Evolutionary conservation across 2,888 invertebrate species (phyloP).

Genomic region (Tridacna gigas): DNA sequence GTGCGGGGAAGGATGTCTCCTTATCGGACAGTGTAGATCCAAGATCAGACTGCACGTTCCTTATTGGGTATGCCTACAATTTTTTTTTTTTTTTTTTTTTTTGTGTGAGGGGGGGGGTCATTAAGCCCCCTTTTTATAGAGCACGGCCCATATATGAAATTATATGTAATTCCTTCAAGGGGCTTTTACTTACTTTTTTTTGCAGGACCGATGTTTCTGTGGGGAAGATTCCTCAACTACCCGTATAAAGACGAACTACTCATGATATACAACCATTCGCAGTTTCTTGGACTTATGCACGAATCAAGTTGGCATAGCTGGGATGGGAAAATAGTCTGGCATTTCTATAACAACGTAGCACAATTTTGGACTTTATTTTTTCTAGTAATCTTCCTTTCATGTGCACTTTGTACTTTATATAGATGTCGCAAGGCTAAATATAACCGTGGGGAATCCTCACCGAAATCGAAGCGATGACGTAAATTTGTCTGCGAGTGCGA

Average conservation of each 20-base stretch:
- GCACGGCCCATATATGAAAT: too few relatives aligned
- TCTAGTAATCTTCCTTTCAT: neutral
- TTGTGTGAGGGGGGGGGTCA: too few relatives aligned
- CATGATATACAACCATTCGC: conserved; percentile 22
- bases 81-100: too few relatives aligned
- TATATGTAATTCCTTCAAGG: too few relatives aligned
- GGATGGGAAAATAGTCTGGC: conserved; percentile 38
- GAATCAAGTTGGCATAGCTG: conserved; percentile 36
- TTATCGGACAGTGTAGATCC: too few relatives aligned
- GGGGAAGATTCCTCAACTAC: conserved; percentile 41
- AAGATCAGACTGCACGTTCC: too few relatives aligned
- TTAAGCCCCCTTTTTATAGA: too few relatives aligned
- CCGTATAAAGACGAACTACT: conserved; percentile 24
- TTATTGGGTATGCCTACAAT: too few relatives aligned
- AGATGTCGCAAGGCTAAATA: conserved; percentile 1
- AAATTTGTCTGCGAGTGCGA: too few relatives aligned
- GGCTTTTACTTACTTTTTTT: neutral
- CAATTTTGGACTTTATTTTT: conserved; percentile 22
- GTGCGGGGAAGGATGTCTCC: too few relatives aligned
- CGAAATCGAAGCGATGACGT: neutral
- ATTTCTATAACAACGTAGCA: conserved; percentile 26
- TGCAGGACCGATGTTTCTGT: conserved; percentile 42
- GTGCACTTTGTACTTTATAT: conserved; percentile 1
- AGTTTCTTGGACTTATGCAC: conserved; percentile 33
- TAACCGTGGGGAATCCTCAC: neutral